Percentiles rank a stretch among this genome's conserved stretches.
Conservation (phyloP, 2,113 vertebrate species). For the Pardalotus punctatus region DNA sequence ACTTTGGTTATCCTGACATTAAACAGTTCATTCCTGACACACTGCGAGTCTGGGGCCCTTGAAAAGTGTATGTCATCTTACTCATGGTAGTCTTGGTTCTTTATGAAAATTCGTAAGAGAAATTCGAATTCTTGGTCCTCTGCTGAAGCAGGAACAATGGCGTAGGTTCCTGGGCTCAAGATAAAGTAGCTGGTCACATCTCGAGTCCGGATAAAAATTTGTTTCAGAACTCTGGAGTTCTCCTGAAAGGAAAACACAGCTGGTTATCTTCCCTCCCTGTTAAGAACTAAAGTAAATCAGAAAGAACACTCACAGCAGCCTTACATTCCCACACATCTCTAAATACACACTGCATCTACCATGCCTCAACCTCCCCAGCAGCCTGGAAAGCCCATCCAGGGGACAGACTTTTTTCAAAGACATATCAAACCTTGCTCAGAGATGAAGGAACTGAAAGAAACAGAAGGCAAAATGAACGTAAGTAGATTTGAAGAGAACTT, state of each 20-base stretch:
- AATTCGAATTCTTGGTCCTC: conserved; percentile 45
- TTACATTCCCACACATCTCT: not conserved
- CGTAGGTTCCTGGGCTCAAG: conserved; percentile 66
- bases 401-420: not conserved
- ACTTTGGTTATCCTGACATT: not conserved
- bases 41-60: not conserved
- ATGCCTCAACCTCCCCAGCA: not conserved
- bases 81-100: conserved; percentile 18
- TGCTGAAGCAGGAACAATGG: not conserved
- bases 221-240: not conserved
- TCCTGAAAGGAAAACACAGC: conserved; percentile 20
- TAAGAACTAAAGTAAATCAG: conserved; percentile 5
- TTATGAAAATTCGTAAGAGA: conserved; percentile 70
- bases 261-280: not conserved
- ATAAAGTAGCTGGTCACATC: conserved; percentile 46
- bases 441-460: not conserved
- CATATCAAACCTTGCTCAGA: not conserved
- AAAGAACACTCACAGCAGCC: not conserved
- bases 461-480: not conserved
- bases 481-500: not conserved
- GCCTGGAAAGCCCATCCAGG: not conserved
- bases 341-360: not conserved
- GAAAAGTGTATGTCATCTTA: conserved; percentile 12
- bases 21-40: not conserved
- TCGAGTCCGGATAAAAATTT: not conserved